Evolutionary conservation across 1,140 invertebrate species (phyloP).

Genomic region (Orchesella cincta): DNA sequence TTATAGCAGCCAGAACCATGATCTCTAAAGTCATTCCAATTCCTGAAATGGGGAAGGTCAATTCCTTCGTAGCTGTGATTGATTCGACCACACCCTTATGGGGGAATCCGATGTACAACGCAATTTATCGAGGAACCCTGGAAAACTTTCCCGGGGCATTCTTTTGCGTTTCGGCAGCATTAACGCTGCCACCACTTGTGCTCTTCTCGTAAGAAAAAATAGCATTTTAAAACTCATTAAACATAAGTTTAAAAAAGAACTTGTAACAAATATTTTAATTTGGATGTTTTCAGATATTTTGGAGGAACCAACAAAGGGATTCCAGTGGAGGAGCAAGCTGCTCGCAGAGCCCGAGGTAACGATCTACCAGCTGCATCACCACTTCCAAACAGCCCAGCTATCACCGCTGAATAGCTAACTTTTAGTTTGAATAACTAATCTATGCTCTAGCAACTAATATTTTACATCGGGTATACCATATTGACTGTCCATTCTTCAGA

Average conservation of each 20-base stretch:
- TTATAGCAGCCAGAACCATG: slow-evolving; percentile 61
- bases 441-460: too few species aligned
- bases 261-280: neutral
- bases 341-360: neutral
- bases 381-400: slow-evolving; percentile 7
- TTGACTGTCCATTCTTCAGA: slow-evolving; percentile 14
- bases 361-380: neutral
- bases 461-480: neutral
- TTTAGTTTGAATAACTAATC: neutral
- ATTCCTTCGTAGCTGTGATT: slow-evolving; percentile 40
- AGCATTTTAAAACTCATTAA: neutral
- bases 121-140: slow-evolving; percentile 40
- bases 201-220: slow-evolving; percentile 40
- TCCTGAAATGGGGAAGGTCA: slow-evolving; percentile 45
- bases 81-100: slow-evolving; percentile 43
- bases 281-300: neutral
- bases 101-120: slow-evolving; percentile 44
- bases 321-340: slow-evolving; percentile 6
- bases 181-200: slow-evolving; percentile 44
- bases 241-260: too few species aligned
- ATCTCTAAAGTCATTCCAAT: slow-evolving; percentile 59
- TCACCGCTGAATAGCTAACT: neutral
- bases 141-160: slow-evolving; percentile 41
- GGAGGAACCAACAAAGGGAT: slow-evolving; percentile 24
- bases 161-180: slow-evolving; percentile 41